Conservation (phyloP, 2,888 invertebrate genomes). For the Parapristionchus giblindavisi region DNA sequence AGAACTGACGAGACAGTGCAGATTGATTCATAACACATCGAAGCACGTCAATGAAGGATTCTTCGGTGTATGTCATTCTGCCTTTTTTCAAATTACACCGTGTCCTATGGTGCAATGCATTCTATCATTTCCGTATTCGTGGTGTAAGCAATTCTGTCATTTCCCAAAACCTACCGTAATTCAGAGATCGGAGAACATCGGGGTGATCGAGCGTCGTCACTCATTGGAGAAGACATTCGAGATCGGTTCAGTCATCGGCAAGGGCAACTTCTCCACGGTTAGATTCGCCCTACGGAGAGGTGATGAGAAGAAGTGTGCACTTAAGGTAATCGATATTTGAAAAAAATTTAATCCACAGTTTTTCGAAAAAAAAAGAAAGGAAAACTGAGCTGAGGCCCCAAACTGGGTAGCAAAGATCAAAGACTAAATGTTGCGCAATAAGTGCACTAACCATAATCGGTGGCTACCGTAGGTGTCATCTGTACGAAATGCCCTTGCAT, state of each 20-base stretch:
- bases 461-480: no score
- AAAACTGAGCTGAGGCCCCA: no score
- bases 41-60: conserved; percentile 59
- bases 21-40: conserved; percentile 57
- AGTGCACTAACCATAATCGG: no score
- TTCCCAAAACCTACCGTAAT: no score
- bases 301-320: conserved; percentile 55
- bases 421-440: no score
- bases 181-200: conserved; percentile 47
- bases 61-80: conserved; percentile 49
- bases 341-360: no score
- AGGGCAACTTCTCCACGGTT: conserved; percentile 50
- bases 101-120: background rate
- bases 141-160: background rate
- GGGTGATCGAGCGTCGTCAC: conserved; percentile 42
- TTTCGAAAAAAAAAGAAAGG: no score
- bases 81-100: conserved; percentile 4
- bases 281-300: conserved; percentile 41
- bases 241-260: conserved; percentile 53
- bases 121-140: background rate
- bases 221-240: conserved; percentile 54
- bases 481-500: no score
- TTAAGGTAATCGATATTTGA: conserved; percentile 45
- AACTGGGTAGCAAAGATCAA: no score
- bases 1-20: conserved; percentile 43